Conservation (phyloP, 1,140 invertebrate genomes). For the Chironomus striatipennis region DNA sequence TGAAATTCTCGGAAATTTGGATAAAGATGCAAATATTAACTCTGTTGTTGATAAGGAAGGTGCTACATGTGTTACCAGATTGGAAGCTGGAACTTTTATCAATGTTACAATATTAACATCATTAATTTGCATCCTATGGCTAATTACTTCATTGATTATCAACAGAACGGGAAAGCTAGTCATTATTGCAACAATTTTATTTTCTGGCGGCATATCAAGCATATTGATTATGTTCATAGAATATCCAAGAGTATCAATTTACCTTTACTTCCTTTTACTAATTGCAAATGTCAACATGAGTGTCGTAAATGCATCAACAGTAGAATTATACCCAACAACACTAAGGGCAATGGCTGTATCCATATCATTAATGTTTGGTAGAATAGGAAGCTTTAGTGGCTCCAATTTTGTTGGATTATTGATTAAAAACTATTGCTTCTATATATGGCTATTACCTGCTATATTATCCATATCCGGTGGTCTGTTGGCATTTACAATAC, state of each 20-base stretch:
- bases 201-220: conserved; percentile 25
- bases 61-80: neutral
- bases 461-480: neutral
- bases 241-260: conserved; percentile 27
- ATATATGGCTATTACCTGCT: neutral
- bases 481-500: neutral
- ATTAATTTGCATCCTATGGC: neutral
- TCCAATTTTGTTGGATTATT: neutral
- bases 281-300: conserved; percentile 30
- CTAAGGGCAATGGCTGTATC: conserved; percentile 27
- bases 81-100: neutral
- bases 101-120: neutral
- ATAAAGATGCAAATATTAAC: neutral
- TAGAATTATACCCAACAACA: conserved; percentile 34
- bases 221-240: conserved; percentile 25
- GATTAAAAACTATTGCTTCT: neutral
- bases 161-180: neutral
- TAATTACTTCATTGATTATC: neutral
- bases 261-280: conserved; percentile 27
- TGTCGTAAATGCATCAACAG: conserved; percentile 33
- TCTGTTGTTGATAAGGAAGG: neutral
- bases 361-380: neutral
- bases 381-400: neutral
- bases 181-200: neutral
- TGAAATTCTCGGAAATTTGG: neutral